A percentile compares a stretch with the other conserved stretches of the same genome.
phyloP scores from a whole-genome alignment of 2,113 vertebrate species.

The Mungos mungo region DNA sequence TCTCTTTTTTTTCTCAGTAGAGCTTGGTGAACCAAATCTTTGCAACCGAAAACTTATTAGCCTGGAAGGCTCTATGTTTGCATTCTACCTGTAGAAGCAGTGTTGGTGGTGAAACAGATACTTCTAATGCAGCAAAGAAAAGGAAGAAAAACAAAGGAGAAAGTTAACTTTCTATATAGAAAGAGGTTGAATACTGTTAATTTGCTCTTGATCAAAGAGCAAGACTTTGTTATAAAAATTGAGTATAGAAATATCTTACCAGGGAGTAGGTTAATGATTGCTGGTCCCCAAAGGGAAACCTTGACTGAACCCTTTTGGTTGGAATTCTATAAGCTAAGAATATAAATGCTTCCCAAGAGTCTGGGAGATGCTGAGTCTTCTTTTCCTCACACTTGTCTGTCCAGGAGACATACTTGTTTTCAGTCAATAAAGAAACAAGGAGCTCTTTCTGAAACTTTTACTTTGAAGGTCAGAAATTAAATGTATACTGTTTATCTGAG shows the following conservation, averaged over 20 bases:
- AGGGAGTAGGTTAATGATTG: neutral
- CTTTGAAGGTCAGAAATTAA: slow-evolving; percentile 42
- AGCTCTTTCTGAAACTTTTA: slow-evolving; percentile 27
- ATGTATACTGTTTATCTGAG: neutral
- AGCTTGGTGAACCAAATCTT: neutral
- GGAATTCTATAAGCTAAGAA: slow-evolving; percentile 27
- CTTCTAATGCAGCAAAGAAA: neutral
- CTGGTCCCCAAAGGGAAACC: slow-evolving; percentile 31
- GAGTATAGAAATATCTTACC: neutral
- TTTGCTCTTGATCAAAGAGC: neutral
- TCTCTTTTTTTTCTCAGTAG: neutral
- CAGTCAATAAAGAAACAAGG: neutral
- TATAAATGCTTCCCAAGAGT: neutral
- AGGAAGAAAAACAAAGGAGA: neutral
- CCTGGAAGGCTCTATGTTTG: neutral
- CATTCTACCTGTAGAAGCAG: neutral
- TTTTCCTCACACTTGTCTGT: neutral
- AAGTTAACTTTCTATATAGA: slow-evolving; percentile 21
- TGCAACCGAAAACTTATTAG: neutral
- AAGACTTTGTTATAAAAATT: slow-evolving; percentile 31
- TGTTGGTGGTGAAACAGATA: neutral
- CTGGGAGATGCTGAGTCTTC: neutral
- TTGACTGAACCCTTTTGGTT: slow-evolving; percentile 33
- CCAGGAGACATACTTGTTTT: slow-evolving; percentile 13
- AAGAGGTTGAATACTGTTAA: slow-evolving; percentile 5